These are phyloP conservation scores for Uria aalge DNA, from an alignment of 2,113 vertebrate genomes.

Conservation along the genomic window DNA sequence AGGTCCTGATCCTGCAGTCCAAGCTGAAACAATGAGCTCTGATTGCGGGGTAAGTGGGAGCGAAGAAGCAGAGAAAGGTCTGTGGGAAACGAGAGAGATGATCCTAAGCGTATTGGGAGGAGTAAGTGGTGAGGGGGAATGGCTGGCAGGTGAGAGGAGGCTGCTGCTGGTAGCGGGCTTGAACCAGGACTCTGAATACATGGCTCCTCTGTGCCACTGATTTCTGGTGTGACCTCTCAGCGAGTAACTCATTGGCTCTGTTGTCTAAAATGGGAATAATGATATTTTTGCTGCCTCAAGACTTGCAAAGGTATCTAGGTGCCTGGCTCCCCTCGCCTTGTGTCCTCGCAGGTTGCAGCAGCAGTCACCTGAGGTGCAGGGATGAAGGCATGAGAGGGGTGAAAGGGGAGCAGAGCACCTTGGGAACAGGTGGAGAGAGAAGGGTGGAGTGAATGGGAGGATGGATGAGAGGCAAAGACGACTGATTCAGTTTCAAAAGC, in stretches of 20 bases:
- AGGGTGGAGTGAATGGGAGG: neutral
- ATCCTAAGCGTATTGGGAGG: neutral
- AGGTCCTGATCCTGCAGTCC: neutral
- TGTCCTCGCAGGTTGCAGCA: neutral
- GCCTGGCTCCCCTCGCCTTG: neutral
- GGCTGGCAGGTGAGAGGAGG: neutral
- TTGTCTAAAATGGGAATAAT: neutral
- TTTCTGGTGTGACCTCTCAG: neutral
- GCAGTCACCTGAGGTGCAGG: neutral
- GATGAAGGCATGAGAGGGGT: neutral
- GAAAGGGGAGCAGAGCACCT: neutral
- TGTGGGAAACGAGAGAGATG: neutral
- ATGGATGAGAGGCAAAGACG: neutral
- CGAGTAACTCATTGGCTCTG: fast-evolving
- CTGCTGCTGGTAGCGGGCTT: neutral
- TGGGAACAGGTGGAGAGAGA: neutral
- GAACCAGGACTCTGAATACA: neutral
- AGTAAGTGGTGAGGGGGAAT: neutral
- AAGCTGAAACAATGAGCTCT: neutral
- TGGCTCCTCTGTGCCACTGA: fast-evolving
- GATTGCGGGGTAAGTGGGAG: neutral
- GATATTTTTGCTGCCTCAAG: neutral
- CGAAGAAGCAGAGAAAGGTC: neutral
- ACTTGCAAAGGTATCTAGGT: neutral
- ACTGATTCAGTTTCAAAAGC: neutral